phyloP scores from a whole-genome alignment of 1,140 invertebrate species.

The Triops longicaudatus region DNA sequence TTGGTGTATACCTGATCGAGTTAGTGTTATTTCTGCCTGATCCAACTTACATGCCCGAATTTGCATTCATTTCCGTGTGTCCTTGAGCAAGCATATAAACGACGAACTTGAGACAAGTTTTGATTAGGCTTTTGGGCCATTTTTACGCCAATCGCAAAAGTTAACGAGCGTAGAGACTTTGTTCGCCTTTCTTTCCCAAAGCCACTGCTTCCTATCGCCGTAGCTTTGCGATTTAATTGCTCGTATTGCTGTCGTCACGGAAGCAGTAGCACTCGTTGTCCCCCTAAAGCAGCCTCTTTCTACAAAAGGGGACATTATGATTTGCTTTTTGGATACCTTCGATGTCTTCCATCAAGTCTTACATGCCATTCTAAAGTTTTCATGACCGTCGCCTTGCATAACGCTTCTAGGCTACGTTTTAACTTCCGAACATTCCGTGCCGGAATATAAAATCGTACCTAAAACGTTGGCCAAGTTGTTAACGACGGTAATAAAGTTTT shows the following conservation, averaged over 20 bases:
- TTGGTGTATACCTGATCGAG: not conserved
- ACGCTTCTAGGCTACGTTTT: too few species aligned
- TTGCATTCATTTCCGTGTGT: not conserved
- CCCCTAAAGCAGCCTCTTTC: not conserved
- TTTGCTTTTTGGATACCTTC: too few species aligned
- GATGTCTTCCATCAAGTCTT: too few species aligned
- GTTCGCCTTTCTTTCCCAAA: not conserved
- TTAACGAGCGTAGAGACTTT: not conserved
- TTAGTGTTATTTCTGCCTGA: not conserved
- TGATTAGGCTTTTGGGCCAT: not conserved
- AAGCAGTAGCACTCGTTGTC: not conserved
- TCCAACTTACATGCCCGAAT: not conserved
- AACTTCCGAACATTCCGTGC: too few species aligned
- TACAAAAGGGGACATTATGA: too few species aligned
- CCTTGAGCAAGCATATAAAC: not conserved
- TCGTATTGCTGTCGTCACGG: not conserved
- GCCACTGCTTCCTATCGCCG: conserved; percentile 1
- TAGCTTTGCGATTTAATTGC: conserved; percentile 1
- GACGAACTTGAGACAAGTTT: not conserved
- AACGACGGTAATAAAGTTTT: too few species aligned
- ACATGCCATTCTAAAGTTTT: too few species aligned
- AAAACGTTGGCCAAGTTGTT: too few species aligned
- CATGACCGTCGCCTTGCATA: too few species aligned
- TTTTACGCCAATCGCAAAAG: not conserved
- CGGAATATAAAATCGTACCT: too few species aligned